Conservation (phyloP, 2,797 vertebrate species). For the Periparus ater region DNA sequence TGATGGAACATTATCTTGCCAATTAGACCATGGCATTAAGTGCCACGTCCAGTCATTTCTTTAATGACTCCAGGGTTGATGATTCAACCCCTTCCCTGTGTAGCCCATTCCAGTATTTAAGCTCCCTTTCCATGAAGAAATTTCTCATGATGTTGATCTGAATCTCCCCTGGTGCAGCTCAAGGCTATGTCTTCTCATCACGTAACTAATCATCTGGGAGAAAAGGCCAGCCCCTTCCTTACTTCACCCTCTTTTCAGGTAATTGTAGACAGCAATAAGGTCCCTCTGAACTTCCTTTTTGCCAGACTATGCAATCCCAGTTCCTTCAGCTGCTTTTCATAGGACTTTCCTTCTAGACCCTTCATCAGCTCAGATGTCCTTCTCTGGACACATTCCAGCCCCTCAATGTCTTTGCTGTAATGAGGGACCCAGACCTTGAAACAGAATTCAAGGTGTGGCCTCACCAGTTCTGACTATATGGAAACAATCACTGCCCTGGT, state of each 20-base stretch:
- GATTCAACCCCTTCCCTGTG: background rate
- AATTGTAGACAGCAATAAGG: background rate
- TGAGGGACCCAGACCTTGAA: background rate
- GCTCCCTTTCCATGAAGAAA: background rate
- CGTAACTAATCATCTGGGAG: background rate
- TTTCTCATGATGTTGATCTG: background rate
- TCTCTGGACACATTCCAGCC: background rate
- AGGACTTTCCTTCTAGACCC: background rate
- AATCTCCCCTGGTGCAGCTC: background rate
- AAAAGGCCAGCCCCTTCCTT: background rate
- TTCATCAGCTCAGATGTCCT: background rate
- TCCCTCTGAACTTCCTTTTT: background rate
- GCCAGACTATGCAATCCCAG: background rate
- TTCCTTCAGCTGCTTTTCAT: background rate
- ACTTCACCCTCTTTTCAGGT: background rate
- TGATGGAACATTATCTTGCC: background rate
- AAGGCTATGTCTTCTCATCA: background rate
- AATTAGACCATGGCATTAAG: background rate
- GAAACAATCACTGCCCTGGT: too few species aligned
- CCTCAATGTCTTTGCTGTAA: background rate
- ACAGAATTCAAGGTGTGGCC: background rate
- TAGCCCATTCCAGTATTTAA: background rate
- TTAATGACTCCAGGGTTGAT: background rate
- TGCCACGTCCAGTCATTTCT: rapidly evolving
- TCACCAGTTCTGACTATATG: background rate